A percentile compares a stretch with the other conserved stretches of the same genome.
Evolutionary conservation across 2,113 vertebrate species (phyloP).

Genomic region (Chloroceryle aenea): DNA sequence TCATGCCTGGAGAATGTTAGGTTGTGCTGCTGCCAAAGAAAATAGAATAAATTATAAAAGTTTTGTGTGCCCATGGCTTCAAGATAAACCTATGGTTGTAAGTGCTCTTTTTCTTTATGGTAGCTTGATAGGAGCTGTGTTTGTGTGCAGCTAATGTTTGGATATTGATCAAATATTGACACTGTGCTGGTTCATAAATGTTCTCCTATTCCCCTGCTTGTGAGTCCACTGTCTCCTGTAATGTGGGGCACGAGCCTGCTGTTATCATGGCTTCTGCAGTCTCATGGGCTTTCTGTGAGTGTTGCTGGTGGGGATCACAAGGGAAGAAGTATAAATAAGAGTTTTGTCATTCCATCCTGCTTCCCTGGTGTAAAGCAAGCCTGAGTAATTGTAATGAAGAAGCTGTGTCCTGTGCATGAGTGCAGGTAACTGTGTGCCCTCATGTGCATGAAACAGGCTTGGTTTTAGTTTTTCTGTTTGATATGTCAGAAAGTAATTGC

Average conservation of each 20-base stretch:
- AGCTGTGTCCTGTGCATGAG: not conserved
- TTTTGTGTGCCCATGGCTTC: not conserved
- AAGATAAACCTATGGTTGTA: not conserved
- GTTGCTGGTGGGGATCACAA: not conserved
- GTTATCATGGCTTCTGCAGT: not conserved
- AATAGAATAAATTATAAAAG: not conserved
- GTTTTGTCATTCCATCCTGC: not conserved
- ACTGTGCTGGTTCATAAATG: not conserved
- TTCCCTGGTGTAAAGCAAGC: not conserved
- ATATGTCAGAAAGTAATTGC: not conserved
- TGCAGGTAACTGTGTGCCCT: not conserved
- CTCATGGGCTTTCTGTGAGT: not conserved
- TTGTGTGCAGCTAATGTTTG: not conserved
- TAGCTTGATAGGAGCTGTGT: not conserved
- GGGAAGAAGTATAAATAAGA: fast-evolving
- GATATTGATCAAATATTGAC: not conserved
- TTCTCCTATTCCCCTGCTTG: not conserved
- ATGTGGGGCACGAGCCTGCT: fast-evolving
- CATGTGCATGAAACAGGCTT: fast-evolving
- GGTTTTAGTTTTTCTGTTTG: not conserved
- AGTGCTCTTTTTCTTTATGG: not conserved
- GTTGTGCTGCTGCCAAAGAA: fast-evolving
- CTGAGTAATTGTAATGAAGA: fast-evolving
- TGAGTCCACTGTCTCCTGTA: not conserved
- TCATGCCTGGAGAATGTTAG: not conserved